These are phyloP conservation scores for Emydura subglobosa DNA, from an alignment of 2,113 vertebrate species.

Conservation along the genomic window DNA sequence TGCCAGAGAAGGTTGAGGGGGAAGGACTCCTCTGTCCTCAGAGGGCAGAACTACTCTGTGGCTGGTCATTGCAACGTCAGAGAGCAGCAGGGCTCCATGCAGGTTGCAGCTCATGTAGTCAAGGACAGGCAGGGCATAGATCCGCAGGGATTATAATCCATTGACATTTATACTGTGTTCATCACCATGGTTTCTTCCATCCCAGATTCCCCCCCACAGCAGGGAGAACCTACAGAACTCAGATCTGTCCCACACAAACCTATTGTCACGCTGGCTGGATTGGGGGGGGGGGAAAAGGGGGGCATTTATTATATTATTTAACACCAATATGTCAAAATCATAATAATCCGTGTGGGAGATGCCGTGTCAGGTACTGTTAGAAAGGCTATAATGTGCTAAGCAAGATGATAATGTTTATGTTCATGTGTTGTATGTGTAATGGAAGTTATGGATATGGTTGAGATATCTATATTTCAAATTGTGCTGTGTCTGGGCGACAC, in stretches of 20 bases:
- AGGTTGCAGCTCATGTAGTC: background rate
- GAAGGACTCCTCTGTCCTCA: conserved; percentile 8
- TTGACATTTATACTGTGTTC: background rate
- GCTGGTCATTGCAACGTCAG: background rate
- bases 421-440: too few relatives aligned
- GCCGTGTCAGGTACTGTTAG: too few relatives aligned
- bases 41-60: rapidly evolving
- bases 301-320: too few relatives aligned
- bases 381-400: too few relatives aligned
- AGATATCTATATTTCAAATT: too few relatives aligned
- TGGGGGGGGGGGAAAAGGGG: too few relatives aligned
- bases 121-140: background rate
- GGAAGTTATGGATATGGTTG: too few relatives aligned
- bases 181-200: background rate
- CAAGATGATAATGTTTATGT: too few relatives aligned
- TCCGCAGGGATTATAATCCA: background rate
- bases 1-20: conserved; percentile 8
- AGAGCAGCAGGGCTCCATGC: background rate
- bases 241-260: background rate
- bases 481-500: too few relatives aligned
- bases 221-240: background rate
- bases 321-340: too few relatives aligned
- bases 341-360: too few relatives aligned
- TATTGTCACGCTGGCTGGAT: too few relatives aligned
- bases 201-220: rapidly evolving